Base-by-base conservation (phyloP, 2,888 invertebrate genomes). In the Deilephila elpenor region DNA sequence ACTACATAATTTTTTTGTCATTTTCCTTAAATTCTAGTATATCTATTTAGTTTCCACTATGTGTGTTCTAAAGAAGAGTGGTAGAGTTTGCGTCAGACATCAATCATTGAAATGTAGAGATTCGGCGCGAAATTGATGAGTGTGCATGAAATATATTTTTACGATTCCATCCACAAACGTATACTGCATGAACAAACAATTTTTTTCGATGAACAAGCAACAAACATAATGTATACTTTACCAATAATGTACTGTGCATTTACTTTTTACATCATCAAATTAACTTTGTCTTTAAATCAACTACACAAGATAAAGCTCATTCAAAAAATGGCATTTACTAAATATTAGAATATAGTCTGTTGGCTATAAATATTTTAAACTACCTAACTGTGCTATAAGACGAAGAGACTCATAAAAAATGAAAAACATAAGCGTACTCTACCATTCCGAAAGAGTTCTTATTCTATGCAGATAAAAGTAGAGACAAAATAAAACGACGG, bases 401-500 rank as follows among this genome's bases (percentile, higher is more conserved):
- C 53, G 17, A 11, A 44, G 44, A 44, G 44, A 19, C 53, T 56
- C 17, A 6, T 56, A n/a, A n/a, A n/a, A n/a, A n/a, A 56, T n/a
- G n/a, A 56, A 56, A 56, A n/a, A 56, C n/a, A n/a, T n/a, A 56
- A 56, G n/a, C 56, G n/a, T n/a, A 56, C 56, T 56, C 56, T 56
- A 56, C 56, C 56, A 56, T 56, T 56, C n/a, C 56, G 5, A n/a
- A 56, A 56, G 44, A n/a, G 56, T 56, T n/a, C 56, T 56, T 56
- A n/a, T n/a, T 56, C n/a, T 56, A 56, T 56, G 56, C 56, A 56
- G 56, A 56, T n/a, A n/a, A n/a, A 67, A 14, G 20, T 25, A 67
- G 17, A 67, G 51, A 67, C 44, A 51, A 51, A 17, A 14, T 34
- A 51, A 67, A 44, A 25, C 44, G 8, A 67, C 25, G 17, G 51